Conservation (phyloP, 2,888 invertebrate species). For the Orchesella flavescens region DNA sequence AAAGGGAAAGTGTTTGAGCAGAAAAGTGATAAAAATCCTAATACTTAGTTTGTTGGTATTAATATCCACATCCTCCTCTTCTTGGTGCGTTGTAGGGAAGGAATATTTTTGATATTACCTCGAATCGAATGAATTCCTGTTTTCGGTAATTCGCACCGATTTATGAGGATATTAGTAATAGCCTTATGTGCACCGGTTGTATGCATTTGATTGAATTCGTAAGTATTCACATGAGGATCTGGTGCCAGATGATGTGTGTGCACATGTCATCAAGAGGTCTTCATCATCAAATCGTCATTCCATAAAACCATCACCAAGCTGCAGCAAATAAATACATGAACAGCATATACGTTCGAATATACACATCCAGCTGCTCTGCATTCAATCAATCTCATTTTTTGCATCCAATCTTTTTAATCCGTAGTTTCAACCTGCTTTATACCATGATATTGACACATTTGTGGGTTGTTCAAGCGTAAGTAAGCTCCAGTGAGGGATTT, state of each 20-base stretch:
- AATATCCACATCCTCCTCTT: too few species aligned
- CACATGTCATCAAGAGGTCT: conserved; percentile 54
- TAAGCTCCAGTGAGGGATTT: conserved; percentile 18
- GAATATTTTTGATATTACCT: too few species aligned
- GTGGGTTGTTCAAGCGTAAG: conserved; percentile 39
- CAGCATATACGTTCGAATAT: too few species aligned
- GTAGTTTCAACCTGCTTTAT: conserved; percentile 25
- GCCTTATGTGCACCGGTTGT: too few species aligned
- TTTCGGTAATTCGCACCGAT: too few species aligned
- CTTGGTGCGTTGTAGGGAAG: too few species aligned
- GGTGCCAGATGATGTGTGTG: conserved; percentile 28
- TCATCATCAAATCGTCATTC: conserved; percentile 1
- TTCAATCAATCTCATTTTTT: conserved; percentile 8
- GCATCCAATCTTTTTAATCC: not conserved
- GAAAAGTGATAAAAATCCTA: too few species aligned
- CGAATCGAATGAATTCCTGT: too few species aligned
- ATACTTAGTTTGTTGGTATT: too few species aligned
- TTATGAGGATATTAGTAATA: too few species aligned
- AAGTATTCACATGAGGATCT: not conserved
- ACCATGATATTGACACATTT: conserved; percentile 37
- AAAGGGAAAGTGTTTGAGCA: too few species aligned
- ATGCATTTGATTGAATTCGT: too few species aligned
- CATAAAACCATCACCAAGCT: not conserved
- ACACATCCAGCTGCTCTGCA: not conserved
- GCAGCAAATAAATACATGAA: not conserved